Evolutionary conservation across 2,113 vertebrate species (phyloP).

Genomic region (Etia nguti): DNA sequence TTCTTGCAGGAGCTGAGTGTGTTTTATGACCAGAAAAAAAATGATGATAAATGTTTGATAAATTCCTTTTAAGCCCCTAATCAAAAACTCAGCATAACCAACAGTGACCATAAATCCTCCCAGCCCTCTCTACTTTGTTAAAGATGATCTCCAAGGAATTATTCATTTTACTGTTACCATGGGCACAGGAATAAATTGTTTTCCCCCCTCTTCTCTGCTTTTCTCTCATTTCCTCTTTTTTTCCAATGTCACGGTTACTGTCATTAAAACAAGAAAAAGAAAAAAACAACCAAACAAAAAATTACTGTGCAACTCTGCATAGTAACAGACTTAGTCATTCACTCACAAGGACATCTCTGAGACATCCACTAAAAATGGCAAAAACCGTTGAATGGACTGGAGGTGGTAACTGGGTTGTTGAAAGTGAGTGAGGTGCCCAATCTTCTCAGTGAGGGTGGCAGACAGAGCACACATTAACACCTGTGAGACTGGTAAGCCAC

Average conservation of each 20-base stretch:
- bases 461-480: constrained; percentile 66
- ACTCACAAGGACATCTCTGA: not conserved
- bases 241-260: not conserved
- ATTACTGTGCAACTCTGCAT: not conserved
- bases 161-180: constrained; percentile 28
- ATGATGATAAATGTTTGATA: constrained; percentile 11
- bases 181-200: not conserved
- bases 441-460: constrained; percentile 52
- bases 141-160: constrained; percentile 22
- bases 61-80: constrained; percentile 14
- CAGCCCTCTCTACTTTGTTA: not conserved
- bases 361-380: not conserved
- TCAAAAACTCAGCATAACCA: not conserved
- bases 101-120: constrained; percentile 9
- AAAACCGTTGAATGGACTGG: not conserved
- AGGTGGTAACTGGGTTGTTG: constrained; percentile 23
- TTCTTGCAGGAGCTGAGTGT: not conserved
- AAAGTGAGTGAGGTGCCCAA: constrained; percentile 43
- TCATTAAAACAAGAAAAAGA: not conserved
- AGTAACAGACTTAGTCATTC: not conserved
- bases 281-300: not conserved
- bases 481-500: constrained; percentile 67
- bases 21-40: not conserved
- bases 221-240: not conserved
- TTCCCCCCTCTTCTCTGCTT: not conserved